A percentile compares a stretch with the other conserved stretches of the same genome.
Evolutionary conservation across 2,888 invertebrate genomes (phyloP).

Genomic region (Eupithecia vulgata): DNA sequence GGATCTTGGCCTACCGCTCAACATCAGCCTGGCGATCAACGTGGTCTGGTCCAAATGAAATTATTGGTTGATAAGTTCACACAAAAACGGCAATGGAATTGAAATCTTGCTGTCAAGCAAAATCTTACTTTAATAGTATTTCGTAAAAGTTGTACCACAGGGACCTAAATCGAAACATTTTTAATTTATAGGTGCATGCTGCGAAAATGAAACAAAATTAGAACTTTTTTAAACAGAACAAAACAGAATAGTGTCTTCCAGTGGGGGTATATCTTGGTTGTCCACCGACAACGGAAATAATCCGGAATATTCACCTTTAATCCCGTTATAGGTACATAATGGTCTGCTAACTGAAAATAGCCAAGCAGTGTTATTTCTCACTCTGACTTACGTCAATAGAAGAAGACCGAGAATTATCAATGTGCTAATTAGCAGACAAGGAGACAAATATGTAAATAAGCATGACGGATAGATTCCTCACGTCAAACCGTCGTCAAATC

Average conservation of each 20-base stretch:
- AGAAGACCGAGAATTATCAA: no score
- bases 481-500: constrained; percentile 7
- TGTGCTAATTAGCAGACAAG: no score
- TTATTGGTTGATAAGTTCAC: neutral
- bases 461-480: neutral
- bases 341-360: no score
- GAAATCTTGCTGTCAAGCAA: neutral
- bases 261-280: neutral
- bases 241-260: neutral
- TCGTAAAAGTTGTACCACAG: neutral
- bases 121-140: neutral
- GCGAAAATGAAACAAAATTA: neutral
- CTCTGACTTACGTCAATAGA: no score
- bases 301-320: neutral
- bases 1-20: neutral
- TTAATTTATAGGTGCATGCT: no score
- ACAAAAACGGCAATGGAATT: neutral
- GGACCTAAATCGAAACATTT: neutral
- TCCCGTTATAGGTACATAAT: no score
- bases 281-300: neutral
- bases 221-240: neutral
- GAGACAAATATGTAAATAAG: neutral
- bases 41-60: neutral
- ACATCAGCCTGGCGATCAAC: neutral
- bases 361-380: no score